Base-by-base conservation (phyloP, 1,140 invertebrate genomes). In the Drosophila kohkoa region DNA sequence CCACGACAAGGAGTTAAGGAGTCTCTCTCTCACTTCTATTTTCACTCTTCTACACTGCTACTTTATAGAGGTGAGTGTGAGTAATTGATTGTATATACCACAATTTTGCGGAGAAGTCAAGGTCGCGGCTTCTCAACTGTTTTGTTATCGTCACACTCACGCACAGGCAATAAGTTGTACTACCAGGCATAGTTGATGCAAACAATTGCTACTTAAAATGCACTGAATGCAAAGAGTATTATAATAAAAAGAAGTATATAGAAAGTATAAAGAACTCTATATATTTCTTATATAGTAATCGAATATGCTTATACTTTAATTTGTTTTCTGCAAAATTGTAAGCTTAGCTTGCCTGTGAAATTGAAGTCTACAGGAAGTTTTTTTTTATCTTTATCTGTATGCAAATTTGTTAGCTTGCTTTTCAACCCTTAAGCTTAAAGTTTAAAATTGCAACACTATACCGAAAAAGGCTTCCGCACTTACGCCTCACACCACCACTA, bases 51-150 rank as follows among this genome's bases (percentile, higher is more conserved):
- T 55, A 48, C 38, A 16, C 41, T 32, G 32, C 15, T 6, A n/a
- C 52, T 72, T 67, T 30, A 49, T 59, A 45, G 15, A 32, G n/a
- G 16, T 8, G 11, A 41, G 71, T 88, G 73, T 74, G 54, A 58
- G 73, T 87, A 87, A 88, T 80, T 79, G 79, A 79, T 79, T 82
- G 80, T 67, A 71, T 13, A 11, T 32, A 54, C 16, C 46, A 74
- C 38, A 63, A 25, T 25, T 67, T 60, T 60, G 65, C 45, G 57
- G 66, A 11, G 63, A 49, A 59, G 64, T 51, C 82, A 85, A 85
- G 82, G 82, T 72, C 82, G 71, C 67, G 13, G 43, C 35, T n/a
- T 63, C 38, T 59, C 43, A 62, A 55, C 58, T 74, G 55, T 38
- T 49, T 67, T 49, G 57, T 63, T 67, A 78, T 73, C 70, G 59